Evolutionary conservation across 2,888 invertebrate genomes (phyloP), one percentile per base, ranked within the genome.

Genomic region (Drosophila nigricruria): DNA sequence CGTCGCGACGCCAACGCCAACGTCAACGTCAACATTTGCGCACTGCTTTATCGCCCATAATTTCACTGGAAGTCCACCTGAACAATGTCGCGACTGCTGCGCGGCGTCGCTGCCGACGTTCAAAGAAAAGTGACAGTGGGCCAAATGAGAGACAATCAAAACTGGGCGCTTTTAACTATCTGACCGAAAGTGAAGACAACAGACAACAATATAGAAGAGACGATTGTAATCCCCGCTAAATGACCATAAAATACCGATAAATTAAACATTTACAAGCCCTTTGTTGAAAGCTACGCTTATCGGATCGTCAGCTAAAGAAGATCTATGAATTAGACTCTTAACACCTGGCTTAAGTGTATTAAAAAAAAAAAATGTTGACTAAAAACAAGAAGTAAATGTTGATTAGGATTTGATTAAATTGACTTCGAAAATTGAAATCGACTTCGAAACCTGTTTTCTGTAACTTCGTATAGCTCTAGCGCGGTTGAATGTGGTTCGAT

Each of bases 51-150:
- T 54, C 65, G 70, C 53, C 61, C 53, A 77, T 78, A 87, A 81
- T 89, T 88, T 86, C 71, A 81, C 69, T 78, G 62, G 59, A 70
- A 82, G 68, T 81, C 86, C 82, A 88, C 83, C 88, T 83, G 88
- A 83, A 76, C 83, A 74, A 71, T 73, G 77, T 69, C 64, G 61
- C 36, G 27, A 20, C 40, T n/a, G 42, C 30, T 38, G 57, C 27
- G 40, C 1, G 42, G 52, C 23, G 57, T 14, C 34, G 49, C 43
- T 53, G 59, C 49, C 27, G 42, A 27, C 71, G 60, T 23, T 56
- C 36, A 63, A 70, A 75, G 72, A 81, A 88, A 83, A 88, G 87
- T 83, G 89, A 83, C 84, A 87, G 87, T 81, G 82, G 82, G 59
- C 50, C 68, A 70, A 67, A 68, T 57, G 45, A 49, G 59, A 70